Evolutionary conservation across 2,113 vertebrate species (phyloP), one percentile per base, ranked within the genome.

Genomic region (Laticauda colubrina): DNA sequence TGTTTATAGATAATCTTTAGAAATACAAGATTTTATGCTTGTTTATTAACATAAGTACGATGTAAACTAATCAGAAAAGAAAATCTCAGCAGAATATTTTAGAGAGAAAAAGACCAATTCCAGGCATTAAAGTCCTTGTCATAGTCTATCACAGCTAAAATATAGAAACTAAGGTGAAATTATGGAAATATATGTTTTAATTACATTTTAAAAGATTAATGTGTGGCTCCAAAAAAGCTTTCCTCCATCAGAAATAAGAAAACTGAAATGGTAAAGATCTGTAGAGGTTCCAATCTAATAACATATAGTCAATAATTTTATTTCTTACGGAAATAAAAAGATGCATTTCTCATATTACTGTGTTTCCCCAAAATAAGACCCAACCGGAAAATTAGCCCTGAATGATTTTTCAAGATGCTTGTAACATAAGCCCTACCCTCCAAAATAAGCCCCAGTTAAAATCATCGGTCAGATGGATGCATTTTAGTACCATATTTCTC

Each of bases 41-140:
- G 2, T 90, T 75, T 57, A 24, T 57, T 56, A 56, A 21, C 9
- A 75, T 43, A 26, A 56, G 0, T 87, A 24, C 29, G 85, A n/a
- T 87, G 8, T 91, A 90, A 87, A n/a, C 59, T 24, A 94, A 34
- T 21, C 10, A 89, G 24, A 90, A 54, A 75, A 91, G 45, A 39
- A 61, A 90, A 93, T 81, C 23, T 0, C 3, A 88, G 45, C 39
- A 91, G 54, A 93, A 90, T 54, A 53, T 69, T 56, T 87, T 53
- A 39, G 89, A 93, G 69, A 81, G 6, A 0, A 54, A 57, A 85
- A 86, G 87, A 81, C 18, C 91, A 91, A 89, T 39, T 10, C 29
- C 2, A 23, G 54, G 4, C 34, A 3, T 81, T 15, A 91, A 29
- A 51, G 57, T 64, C 9, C 24, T 34, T 87, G 29, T 64, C 20